Conservation (phyloP, 1,140 invertebrate genomes). For the Schlechtendalia chinensis region DNA sequence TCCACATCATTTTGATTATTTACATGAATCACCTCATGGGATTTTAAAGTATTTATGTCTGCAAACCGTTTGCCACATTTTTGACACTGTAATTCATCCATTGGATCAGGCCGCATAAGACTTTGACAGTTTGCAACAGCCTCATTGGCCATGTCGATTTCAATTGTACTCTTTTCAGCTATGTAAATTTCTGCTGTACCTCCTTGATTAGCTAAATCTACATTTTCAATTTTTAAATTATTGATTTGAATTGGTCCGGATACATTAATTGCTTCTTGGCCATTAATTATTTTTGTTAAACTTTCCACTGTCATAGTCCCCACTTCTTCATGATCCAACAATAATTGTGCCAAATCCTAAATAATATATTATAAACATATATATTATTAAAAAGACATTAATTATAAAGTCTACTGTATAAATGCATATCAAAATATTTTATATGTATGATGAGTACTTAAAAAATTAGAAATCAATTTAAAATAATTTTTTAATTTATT, state of each 20-base stretch:
- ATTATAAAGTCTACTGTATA: no score
- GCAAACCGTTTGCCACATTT: slow-evolving; percentile 66
- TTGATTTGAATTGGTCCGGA: slow-evolving; percentile 42
- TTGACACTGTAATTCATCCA: slow-evolving; percentile 51
- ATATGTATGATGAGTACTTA: not conserved
- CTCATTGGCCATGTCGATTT: slow-evolving; percentile 39
- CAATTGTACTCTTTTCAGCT: slow-evolving; percentile 19
- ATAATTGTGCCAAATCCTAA: slow-evolving; percentile 32
- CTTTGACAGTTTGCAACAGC: slow-evolving; percentile 39
- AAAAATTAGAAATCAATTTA: not conserved
- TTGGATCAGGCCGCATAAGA: slow-evolving; percentile 39
- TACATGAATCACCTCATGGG: slow-evolving; percentile 68
- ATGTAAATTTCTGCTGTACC: slow-evolving; percentile 41
- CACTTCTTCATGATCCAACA: slow-evolving; percentile 44
- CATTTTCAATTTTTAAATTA: slow-evolving; percentile 47
- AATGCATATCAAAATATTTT: no score
- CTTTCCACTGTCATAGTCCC: slow-evolving; percentile 39
- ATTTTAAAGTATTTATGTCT: slow-evolving; percentile 68
- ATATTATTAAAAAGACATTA: no score
- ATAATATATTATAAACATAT: not conserved
- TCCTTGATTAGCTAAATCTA: slow-evolving; percentile 40
- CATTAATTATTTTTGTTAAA: slow-evolving; percentile 46
- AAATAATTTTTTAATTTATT: no score
- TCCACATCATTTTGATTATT: slow-evolving; percentile 65
- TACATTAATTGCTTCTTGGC: slow-evolving; percentile 37